These are phyloP conservation scores for Dascillus cervinus DNA, from an alignment of 2,888 invertebrate genomes.

Conservation along the genomic window DNA sequence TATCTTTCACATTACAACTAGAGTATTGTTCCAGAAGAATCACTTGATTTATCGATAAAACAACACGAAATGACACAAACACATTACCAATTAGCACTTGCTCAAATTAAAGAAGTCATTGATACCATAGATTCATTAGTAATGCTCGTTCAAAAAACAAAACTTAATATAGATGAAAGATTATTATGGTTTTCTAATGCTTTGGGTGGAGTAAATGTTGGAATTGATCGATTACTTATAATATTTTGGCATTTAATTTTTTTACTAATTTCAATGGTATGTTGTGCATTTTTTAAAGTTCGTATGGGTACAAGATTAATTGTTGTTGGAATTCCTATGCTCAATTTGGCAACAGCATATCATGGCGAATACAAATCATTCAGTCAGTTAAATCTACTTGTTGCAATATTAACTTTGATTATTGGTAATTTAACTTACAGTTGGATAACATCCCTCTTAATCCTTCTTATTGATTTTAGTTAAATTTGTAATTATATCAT, in stretches of 20 bases:
- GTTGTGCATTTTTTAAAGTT: conserved; percentile 36
- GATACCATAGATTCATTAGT: conserved; percentile 43
- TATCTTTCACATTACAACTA: conserved; percentile 1
- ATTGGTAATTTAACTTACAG: conserved; percentile 6
- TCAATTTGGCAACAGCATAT: conserved; percentile 34
- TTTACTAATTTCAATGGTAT: conserved; percentile 34
- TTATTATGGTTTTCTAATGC: conserved; percentile 34
- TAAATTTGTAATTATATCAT: too few relatives aligned
- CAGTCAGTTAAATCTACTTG: conserved; percentile 20
- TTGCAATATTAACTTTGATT: too few relatives aligned
- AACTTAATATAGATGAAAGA: conserved; percentile 34
- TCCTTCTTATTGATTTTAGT: conserved; percentile 1
- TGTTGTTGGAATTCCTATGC: conserved; percentile 30
- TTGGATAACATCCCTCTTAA: not conserved
- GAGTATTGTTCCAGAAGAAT: conserved; percentile 32
- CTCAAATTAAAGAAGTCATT: conserved; percentile 47
- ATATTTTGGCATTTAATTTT: conserved; percentile 35
- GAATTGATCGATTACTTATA: conserved; percentile 34
- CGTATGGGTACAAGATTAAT: conserved; percentile 28
- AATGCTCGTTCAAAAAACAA: conserved; percentile 32
- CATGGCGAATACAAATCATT: conserved; percentile 27
- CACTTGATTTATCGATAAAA: conserved; percentile 39
- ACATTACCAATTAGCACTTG: conserved; percentile 45
- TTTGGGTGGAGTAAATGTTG: conserved; percentile 39
- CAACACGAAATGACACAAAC: conserved; percentile 44